phyloP scores from a whole-genome alignment of 2,113 vertebrate species.

The Amazona vittata region DNA sequence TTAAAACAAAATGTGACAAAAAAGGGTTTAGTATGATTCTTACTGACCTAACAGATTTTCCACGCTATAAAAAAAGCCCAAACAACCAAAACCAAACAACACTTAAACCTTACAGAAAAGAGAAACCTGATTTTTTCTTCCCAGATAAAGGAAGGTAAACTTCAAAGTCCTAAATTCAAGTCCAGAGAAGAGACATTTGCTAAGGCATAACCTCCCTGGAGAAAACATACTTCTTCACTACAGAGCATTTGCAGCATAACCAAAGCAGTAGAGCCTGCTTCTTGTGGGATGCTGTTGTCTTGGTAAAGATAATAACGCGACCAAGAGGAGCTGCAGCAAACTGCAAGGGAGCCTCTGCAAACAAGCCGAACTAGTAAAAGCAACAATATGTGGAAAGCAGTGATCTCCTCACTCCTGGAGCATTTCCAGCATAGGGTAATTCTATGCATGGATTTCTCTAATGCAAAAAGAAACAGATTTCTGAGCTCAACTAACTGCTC shows the following conservation, averaged over 20 bases:
- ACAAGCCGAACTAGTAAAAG: not conserved
- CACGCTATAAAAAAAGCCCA: not conserved
- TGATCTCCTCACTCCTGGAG: not conserved
- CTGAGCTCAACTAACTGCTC: not conserved
- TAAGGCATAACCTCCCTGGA: not conserved
- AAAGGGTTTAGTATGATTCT: not conserved
- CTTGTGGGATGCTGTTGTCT: not conserved
- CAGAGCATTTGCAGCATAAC: not conserved
- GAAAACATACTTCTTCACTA: not conserved
- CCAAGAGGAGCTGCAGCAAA: not conserved
- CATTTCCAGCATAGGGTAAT: not conserved
- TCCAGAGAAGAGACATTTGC: not conserved
- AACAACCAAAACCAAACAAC: not conserved
- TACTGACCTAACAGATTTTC: not conserved
- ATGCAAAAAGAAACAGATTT: not conserved
- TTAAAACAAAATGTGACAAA: not conserved
- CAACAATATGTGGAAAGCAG: fast-evolving
- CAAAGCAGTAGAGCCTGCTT: not conserved
- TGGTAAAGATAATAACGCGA: not conserved
- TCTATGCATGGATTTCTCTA: not conserved
- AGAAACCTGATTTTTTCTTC: not conserved
- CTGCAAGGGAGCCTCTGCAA: not conserved
- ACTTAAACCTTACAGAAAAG: not conserved
- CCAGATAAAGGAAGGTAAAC: not conserved
- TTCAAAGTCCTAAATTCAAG: not conserved